Conservation (phyloP, 2,888 invertebrate genomes). For the Tenthredo mesomela region DNA sequence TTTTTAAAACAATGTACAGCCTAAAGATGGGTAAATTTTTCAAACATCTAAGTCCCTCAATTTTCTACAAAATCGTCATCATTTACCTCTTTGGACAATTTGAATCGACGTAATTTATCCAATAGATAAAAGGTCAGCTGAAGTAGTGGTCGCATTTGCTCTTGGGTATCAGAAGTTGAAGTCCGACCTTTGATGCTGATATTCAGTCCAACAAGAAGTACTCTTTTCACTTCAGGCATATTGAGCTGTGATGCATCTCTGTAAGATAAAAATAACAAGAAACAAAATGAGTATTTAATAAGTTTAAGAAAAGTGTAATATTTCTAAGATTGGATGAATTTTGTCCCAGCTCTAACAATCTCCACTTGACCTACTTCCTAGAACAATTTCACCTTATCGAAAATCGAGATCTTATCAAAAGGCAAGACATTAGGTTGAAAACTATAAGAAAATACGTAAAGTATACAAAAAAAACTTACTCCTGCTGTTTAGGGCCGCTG, state of each 20-base stretch:
- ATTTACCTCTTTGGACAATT: conserved; percentile 93
- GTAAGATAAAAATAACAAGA: conserved; percentile 57
- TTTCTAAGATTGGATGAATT: conserved; percentile 5
- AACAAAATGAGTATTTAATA: background rate
- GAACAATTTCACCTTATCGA: conserved; percentile 10
- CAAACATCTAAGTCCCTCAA: too few relatives aligned
- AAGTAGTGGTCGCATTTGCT: conserved; percentile 89
- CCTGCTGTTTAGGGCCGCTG: conserved; percentile 93
- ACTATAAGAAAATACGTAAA: background rate
- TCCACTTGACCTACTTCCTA: conserved; percentile 4
- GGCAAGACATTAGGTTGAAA: background rate
- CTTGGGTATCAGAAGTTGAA: conserved; percentile 85
- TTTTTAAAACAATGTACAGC: conserved; percentile 49
- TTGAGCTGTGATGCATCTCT: conserved; percentile 84
- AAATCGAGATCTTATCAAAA: conserved; percentile 29
- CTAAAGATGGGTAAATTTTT: background rate
- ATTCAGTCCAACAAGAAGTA: conserved; percentile 91
- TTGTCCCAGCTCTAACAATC: background rate
- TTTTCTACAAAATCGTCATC: background rate
- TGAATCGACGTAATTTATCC: conserved; percentile 93
- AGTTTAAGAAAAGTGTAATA: background rate
- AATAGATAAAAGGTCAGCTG: conserved; percentile 94
- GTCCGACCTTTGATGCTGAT: conserved; percentile 84
- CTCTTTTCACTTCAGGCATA: conserved; percentile 89
- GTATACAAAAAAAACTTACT: conserved; percentile 82